phyloP scores from a whole-genome alignment of 2,888 invertebrate genomes.

The Agrotis ipsilon region DNA sequence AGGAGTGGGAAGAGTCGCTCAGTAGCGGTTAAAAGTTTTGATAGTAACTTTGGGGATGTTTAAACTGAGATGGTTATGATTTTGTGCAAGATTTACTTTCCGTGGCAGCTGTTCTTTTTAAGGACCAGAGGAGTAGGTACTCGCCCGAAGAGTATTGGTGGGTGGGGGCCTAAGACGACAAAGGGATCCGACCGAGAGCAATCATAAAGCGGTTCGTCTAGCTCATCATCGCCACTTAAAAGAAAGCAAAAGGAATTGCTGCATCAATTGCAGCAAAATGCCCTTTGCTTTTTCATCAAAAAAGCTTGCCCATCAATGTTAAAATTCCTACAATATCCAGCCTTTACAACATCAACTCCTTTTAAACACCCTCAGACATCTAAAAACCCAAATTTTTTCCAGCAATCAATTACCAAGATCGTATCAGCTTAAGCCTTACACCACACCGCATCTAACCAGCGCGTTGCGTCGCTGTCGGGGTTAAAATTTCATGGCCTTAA shows the following conservation, averaged over 20 bases:
- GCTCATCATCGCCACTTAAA: not conserved
- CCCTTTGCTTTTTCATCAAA: not conserved
- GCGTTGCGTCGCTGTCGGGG: constrained; percentile 65
- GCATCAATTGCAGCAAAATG: not conserved
- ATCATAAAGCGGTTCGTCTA: too few species aligned
- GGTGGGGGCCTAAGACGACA: too few species aligned
- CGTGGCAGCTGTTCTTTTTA: too few species aligned
- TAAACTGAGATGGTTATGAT: not conserved
- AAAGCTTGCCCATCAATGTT: not conserved
- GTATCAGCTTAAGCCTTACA: constrained; percentile 44
- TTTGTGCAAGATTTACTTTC: not conserved
- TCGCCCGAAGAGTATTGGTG: too few species aligned
- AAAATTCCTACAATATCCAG: not conserved
- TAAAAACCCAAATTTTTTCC: not conserved
- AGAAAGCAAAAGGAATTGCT: too few species aligned
- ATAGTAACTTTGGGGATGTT: constrained; percentile 6
- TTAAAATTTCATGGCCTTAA: constrained; percentile 83
- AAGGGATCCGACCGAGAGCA: too few species aligned
- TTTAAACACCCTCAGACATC: not conserved
- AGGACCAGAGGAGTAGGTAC: too few species aligned
- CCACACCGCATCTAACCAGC: constrained; percentile 37
- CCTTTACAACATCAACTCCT: not conserved
- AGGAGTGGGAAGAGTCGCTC: constrained; percentile 2
- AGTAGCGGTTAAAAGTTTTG: constrained; percentile 18
- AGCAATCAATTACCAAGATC: constrained; percentile 27